phyloP scores from a whole-genome alignment of 1,140 invertebrate species.

The Pogonus chalceus region DNA sequence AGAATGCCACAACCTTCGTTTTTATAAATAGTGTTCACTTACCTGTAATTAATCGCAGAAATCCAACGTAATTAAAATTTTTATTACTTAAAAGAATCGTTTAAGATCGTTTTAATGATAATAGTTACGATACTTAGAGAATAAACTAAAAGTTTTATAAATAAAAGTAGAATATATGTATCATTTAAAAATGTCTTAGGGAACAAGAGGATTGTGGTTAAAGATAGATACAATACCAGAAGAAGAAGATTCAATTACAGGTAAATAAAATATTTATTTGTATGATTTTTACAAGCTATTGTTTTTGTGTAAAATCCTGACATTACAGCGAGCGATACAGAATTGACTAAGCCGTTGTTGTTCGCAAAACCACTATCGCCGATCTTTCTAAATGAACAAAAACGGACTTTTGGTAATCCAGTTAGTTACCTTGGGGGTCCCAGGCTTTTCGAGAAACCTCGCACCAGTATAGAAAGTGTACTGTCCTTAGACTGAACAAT shows the following conservation, averaged over 20 bases:
- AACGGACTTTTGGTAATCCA: constrained; percentile 54
- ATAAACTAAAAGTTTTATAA: no score
- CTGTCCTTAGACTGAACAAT: constrained; percentile 61
- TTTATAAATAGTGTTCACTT: no score
- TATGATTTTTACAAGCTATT: background rate
- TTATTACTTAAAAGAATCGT: no score
- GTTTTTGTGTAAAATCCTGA: background rate
- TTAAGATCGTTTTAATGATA: no score
- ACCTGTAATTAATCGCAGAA: no score
- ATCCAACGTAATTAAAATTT: no score
- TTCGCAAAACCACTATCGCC: constrained; percentile 27
- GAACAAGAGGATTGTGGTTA: background rate
- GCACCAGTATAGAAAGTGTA: constrained; percentile 56
- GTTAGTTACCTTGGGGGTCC: constrained; percentile 62
- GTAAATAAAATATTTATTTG: constrained; percentile 3
- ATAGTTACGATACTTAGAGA: no score
- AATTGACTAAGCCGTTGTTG: background rate
- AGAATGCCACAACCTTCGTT: no score
- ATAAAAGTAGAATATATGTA: no score
- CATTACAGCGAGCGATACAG: background rate
- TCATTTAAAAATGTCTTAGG: no score
- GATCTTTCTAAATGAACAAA: constrained; percentile 41
- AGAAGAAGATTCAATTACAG: background rate
- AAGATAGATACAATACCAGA: background rate
- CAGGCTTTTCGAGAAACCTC: constrained; percentile 40